Evolutionary conservation across 2,888 invertebrate species (phyloP).

Genomic region (Andrena dorsata): DNA sequence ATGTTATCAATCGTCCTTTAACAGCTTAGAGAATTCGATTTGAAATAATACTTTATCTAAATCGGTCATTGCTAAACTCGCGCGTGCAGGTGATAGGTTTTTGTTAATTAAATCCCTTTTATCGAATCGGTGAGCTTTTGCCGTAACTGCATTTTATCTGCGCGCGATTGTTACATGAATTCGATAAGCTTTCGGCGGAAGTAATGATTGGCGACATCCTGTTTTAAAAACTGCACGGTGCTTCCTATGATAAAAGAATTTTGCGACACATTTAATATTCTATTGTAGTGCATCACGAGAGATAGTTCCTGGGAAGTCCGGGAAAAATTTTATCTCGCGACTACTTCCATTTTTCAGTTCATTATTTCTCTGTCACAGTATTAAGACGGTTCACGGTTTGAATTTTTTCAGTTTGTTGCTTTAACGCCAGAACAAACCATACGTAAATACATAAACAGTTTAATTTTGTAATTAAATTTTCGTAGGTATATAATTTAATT

Average conservation of each 20-base stretch:
- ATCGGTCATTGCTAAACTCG: background rate
- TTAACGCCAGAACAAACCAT: conserved; percentile 36
- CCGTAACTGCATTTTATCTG: conserved; percentile 30
- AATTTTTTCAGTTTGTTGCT: background rate
- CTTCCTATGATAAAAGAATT: conserved; percentile 33
- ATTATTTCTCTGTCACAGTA: background rate
- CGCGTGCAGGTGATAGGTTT: background rate
- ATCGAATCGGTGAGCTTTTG: conserved; percentile 13
- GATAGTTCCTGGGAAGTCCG: background rate
- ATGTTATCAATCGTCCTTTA: conserved; percentile 17
- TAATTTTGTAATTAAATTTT: background rate
- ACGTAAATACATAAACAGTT: background rate
- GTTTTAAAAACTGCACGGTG: conserved; percentile 10
- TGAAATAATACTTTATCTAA: conserved; percentile 27
- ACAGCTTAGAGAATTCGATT: background rate
- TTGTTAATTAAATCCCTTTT: conserved; percentile 7
- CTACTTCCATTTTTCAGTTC: background rate
- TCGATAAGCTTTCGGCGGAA: conserved; percentile 38
- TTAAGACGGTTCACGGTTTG: conserved; percentile 11
- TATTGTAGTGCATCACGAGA: conserved; percentile 3
- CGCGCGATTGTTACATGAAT: conserved; percentile 10
- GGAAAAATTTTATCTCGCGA: background rate
- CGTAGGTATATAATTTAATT: background rate
- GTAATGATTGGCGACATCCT: conserved; percentile 22
- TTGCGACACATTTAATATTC: background rate